phyloP scores from a whole-genome alignment of 1,140 invertebrate genomes.

The Drosophila yakuba region DNA sequence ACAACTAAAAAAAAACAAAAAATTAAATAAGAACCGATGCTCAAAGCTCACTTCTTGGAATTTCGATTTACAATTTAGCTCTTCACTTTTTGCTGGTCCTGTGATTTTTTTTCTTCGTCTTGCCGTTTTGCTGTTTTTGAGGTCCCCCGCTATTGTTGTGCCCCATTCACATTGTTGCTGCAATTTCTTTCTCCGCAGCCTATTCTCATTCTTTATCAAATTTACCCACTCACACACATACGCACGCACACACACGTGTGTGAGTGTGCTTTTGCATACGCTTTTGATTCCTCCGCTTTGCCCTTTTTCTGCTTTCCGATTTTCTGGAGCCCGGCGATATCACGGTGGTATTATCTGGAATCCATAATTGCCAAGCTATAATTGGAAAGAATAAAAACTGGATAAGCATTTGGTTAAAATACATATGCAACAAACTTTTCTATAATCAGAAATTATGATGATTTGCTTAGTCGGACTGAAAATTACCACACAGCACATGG shows the following conservation, averaged over 20 bases:
- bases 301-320: constrained; percentile 53
- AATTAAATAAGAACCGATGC: constrained; percentile 51
- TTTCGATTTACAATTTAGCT: constrained; percentile 82
- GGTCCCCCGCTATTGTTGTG: constrained; percentile 65
- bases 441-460: not conserved
- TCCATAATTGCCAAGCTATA: constrained; percentile 12
- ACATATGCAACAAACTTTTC: not conserved
- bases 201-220: constrained; percentile 78
- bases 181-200: constrained; percentile 68
- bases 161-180: constrained; percentile 75
- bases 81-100: constrained; percentile 59
- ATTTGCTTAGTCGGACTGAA: too few species aligned
- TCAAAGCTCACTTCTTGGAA: constrained; percentile 76
- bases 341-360: constrained; percentile 56
- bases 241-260: constrained; percentile 6
- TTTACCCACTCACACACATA: constrained; percentile 22
- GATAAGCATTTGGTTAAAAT: not conserved
- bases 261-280: constrained; percentile 62
- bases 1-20: constrained; percentile 37
- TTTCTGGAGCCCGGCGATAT: constrained; percentile 32
- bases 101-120: constrained; percentile 29
- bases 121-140: constrained; percentile 6
- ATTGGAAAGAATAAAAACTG: not conserved
- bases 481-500: not conserved
- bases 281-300: constrained; percentile 56